phyloP scores from a whole-genome alignment of 2,888 invertebrate genomes.

The Esperia sulphurella region DNA sequence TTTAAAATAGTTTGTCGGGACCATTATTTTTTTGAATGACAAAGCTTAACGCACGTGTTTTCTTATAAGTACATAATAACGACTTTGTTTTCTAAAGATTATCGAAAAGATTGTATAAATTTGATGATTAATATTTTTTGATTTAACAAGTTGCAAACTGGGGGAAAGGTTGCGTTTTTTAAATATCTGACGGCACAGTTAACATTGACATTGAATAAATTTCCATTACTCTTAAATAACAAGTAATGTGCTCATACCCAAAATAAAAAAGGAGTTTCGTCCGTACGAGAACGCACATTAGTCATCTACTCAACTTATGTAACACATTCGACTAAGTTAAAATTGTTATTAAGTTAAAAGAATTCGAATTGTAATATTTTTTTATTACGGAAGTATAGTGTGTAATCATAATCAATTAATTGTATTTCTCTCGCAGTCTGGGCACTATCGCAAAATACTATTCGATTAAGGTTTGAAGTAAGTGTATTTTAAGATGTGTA shows the following conservation, averaged over 20 bases:
- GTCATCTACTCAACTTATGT: too few relatives aligned
- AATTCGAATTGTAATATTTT: constrained; percentile 36
- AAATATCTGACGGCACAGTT: too few relatives aligned
- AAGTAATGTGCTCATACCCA: too few relatives aligned
- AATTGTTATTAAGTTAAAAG: constrained; percentile 25
- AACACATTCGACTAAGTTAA: constrained; percentile 6
- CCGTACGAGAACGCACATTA: too few relatives aligned
- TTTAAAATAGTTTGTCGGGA: constrained; percentile 13
- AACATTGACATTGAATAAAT: too few relatives aligned
- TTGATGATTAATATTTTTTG: not conserved
- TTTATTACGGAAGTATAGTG: constrained; percentile 39
- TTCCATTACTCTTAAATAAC: not conserved
- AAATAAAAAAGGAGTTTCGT: too few relatives aligned
- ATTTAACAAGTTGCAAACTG: not conserved
- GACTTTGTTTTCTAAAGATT: not conserved
- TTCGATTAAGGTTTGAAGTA: constrained; percentile 53
- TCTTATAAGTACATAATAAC: not conserved
- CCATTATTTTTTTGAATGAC: constrained; percentile 11
- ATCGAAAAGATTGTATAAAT: not conserved
- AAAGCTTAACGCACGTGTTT: constrained; percentile 5
- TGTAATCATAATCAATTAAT: constrained; percentile 32
- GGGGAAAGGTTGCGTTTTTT: not conserved
- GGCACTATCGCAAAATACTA: constrained; percentile 59
- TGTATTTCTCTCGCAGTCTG: constrained; percentile 50
- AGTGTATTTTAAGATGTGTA: constrained; percentile 70